Base-by-base conservation (phyloP, 2,113 vertebrate genomes). In the Calypte anna region DNA sequence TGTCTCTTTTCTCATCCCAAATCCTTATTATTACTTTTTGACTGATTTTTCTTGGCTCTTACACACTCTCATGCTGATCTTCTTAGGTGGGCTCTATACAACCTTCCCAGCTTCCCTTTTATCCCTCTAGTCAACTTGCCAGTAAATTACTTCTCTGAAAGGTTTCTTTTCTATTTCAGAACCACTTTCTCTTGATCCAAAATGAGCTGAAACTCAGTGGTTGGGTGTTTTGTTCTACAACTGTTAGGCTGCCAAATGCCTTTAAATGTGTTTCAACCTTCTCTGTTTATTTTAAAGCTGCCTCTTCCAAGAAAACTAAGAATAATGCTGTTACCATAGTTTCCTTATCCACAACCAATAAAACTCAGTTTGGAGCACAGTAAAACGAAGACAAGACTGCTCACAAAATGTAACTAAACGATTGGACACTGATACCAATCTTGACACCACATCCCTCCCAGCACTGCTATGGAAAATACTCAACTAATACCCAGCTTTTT, bases 311-410 rank as follows among this genome's bases (percentile, higher is more conserved):
- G 80, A 70, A 33, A 30, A 59, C 83, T 66, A 91, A 91, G 86
- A 93, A 96, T 95, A 93, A 91, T 54, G n/a, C 8, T 3, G 91
- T 95, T 95, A 76, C 95, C 94, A 96, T 95, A 94, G 91, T 88
- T 93, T 94, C 94, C 86, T 73, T 90, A 70, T 80, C 30, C 90
- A 75, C 6, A 1, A 96, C 75, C 79, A 96, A 82, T 78, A 90
- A 97, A 95, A 92, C 1, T 20, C 48, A 51, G 20, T 53, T 85
- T 75, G 67, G 70, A 90, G 69, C 68, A 81, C 50, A 94, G 70
- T 76, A 83, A 92, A 84, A 61, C 50, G 87, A 86, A 78, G 62
- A 82, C 31, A 66, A 84, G 27, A 43, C 57, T 54, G 27, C 59
- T 85, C 70, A 80, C 28, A 91, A 92, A 88, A 82, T 14, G 24